These are phyloP conservation scores for Mythimna pallens DNA, from an alignment of 2,888 invertebrate species.

Conservation along the genomic window DNA sequence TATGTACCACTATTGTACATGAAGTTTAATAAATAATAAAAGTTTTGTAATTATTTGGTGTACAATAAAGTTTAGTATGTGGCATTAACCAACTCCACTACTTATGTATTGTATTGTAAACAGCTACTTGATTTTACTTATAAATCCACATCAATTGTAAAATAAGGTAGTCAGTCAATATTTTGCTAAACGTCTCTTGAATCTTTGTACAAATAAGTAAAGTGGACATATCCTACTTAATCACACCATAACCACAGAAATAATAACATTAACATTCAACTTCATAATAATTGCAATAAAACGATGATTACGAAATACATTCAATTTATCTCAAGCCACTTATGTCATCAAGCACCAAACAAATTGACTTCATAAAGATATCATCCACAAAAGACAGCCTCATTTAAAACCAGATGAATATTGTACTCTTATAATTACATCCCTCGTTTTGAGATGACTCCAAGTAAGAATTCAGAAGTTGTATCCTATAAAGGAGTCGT, in stretches of 20 bases:
- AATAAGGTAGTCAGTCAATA: conserved; percentile 37
- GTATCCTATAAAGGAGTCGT: conserved; percentile 67
- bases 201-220: conserved; percentile 40
- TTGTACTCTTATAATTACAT: conserved; percentile 59
- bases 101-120: background rate
- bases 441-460: conserved; percentile 54
- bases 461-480: conserved; percentile 52
- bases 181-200: conserved; percentile 20
- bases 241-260: conserved; percentile 21
- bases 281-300: conserved; percentile 33
- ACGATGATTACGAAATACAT: conserved; percentile 31
- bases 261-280: conserved; percentile 39
- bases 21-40: too few species aligned
- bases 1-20: too few species aligned
- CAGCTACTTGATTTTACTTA: conserved; percentile 3
- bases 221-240: conserved; percentile 43
- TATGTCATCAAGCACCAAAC: conserved; percentile 25
- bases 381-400: conserved; percentile 13
- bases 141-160: conserved; percentile 2
- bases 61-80: too few species aligned
- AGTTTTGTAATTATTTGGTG: too few species aligned
- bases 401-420: conserved; percentile 39
- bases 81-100: background rate
- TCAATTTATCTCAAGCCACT: conserved; percentile 42
- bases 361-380: conserved; percentile 33